A percentile compares a stretch with the other conserved stretches of the same genome.
phyloP scores from a whole-genome alignment of 2,888 invertebrate genomes.

The Blomia tropicalis region DNA sequence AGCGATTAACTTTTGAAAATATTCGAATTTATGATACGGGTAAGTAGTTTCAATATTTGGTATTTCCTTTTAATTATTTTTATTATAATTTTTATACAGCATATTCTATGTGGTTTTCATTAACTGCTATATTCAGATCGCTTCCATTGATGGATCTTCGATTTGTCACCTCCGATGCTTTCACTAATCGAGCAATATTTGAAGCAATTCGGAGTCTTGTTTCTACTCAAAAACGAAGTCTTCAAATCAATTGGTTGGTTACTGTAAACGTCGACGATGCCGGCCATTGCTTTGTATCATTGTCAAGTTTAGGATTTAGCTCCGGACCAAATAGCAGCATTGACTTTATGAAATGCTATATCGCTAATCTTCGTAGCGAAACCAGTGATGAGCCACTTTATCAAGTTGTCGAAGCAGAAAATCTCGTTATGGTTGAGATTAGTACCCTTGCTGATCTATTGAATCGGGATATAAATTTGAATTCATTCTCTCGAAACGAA shows the following conservation, averaged over 20 bases:
- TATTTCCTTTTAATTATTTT: background rate
- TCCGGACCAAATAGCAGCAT: background rate
- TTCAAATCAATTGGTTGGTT: conserved; percentile 22
- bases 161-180: conserved; percentile 11
- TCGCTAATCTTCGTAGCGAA: background rate
- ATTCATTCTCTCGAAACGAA: background rate
- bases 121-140: background rate
- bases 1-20: conserved; percentile 19
- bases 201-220: conserved; percentile 17
- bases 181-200: conserved; percentile 23
- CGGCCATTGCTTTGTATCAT: conserved; percentile 26
- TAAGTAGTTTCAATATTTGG: background rate
- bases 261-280: conserved; percentile 21
- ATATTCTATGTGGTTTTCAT: background rate
- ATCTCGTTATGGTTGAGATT: conserved; percentile 7
- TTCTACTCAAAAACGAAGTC: background rate
- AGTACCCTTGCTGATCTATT: background rate
- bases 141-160: conserved; percentile 17
- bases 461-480: conserved; percentile 7
- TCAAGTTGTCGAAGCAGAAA: background rate
- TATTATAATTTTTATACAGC: background rate
- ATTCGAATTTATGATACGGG: conserved; percentile 13
- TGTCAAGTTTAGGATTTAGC: conserved; percentile 7
- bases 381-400: background rate
- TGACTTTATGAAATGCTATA: background rate